These are phyloP conservation scores for Myotis pilosus DNA, from an alignment of 2,797 vertebrate species.

Conservation along the genomic window DNA sequence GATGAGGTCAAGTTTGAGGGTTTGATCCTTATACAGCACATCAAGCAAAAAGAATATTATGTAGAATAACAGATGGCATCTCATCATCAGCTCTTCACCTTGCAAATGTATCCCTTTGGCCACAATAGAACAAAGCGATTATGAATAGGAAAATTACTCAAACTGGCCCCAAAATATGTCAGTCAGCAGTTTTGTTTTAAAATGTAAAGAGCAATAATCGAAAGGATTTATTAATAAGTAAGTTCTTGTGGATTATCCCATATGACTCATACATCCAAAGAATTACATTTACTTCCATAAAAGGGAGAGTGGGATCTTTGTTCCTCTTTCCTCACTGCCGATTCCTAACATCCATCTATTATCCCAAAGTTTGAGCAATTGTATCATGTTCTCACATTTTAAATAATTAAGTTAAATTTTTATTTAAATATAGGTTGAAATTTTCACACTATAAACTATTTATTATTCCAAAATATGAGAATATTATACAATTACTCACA, in stretches of 20 bases:
- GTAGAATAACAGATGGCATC: constrained; percentile 37
- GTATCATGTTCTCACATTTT: background rate
- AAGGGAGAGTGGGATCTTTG: background rate
- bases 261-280: background rate
- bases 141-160: background rate
- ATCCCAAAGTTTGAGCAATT: background rate
- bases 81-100: constrained; percentile 24
- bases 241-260: background rate
- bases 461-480: background rate
- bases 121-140: constrained; percentile 31
- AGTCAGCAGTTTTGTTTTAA: constrained; percentile 9
- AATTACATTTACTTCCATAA: background rate
- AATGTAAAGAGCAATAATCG: background rate
- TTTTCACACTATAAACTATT: too few relatives aligned
- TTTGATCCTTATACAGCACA: constrained; percentile 40
- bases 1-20: constrained; percentile 59
- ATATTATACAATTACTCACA: background rate
- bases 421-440: too few relatives aligned
- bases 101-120: constrained; percentile 19
- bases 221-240: background rate
- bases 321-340: background rate
- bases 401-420: too few relatives aligned
- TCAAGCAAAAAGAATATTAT: constrained; percentile 48
- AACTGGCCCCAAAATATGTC: background rate
- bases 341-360: background rate